phyloP scores from a whole-genome alignment of 2,113 vertebrate species.

The Myotis yumanensis region DNA sequence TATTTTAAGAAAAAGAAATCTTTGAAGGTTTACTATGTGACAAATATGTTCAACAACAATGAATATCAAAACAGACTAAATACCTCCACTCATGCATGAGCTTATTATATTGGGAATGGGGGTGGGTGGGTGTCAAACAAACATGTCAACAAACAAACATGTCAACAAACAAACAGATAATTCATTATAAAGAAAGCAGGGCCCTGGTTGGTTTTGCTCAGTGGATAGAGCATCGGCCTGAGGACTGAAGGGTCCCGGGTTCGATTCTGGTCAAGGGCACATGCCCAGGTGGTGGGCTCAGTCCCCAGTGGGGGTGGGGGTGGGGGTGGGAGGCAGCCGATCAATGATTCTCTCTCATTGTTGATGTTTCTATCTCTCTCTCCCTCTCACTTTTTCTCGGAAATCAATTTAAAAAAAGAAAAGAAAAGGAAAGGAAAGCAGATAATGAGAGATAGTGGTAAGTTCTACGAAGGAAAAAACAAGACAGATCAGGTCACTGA shows the following conservation, averaged over 20 bases:
- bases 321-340: neutral
- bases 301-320: neutral
- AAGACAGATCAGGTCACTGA: neutral
- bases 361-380: neutral
- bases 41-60: neutral
- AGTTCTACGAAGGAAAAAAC: neutral
- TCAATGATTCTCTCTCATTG: neutral
- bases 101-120: neutral
- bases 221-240: neutral
- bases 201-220: neutral
- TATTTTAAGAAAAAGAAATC: neutral
- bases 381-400: neutral
- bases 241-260: neutral
- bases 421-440: neutral
- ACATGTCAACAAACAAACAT: neutral
- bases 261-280: neutral
- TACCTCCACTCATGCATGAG: neutral
- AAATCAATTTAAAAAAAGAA: neutral
- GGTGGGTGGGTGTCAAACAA: neutral
- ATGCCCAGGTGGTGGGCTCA: neutral
- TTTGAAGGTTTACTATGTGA: neutral
- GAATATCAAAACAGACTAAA: conserved; percentile 2
- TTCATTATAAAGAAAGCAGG: neutral
- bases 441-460: neutral
- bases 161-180: conserved; percentile 7